These are phyloP conservation scores for Clusia tigrina DNA, from an alignment of 2,888 invertebrate species.

Conservation along the genomic window DNA sequence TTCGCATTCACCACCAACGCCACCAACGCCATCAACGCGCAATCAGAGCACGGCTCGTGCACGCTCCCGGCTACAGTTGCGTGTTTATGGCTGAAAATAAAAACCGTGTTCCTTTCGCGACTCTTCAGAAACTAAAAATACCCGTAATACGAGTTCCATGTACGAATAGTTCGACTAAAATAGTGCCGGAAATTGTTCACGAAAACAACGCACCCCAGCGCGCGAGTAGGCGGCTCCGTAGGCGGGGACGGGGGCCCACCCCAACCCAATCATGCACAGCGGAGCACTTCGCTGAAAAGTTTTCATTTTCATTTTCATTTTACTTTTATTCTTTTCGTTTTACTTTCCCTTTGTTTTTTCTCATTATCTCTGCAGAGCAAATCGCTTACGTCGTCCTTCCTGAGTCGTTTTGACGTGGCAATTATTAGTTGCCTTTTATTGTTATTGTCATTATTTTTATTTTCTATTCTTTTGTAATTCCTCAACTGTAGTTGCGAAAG, in stretches of 20 bases:
- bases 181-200: no score
- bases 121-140: not conserved
- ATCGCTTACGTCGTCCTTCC: not conserved
- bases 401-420: not conserved
- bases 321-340: not conserved
- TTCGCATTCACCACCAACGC: no score
- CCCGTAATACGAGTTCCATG: not conserved
- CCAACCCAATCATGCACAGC: no score
- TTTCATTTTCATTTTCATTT: not conserved
- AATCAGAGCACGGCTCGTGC: no score
- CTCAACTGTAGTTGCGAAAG: no score
- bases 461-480: no score
- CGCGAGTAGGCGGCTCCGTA: not conserved
- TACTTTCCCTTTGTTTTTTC: not conserved
- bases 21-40: no score
- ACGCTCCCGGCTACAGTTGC: not conserved
- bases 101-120: not conserved
- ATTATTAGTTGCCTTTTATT: not conserved
- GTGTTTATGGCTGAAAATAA: conserved; percentile 3
- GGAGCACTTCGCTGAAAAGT: not conserved
- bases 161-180: no score
- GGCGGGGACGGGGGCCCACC: no score
- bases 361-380: not conserved
- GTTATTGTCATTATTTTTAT: no score
- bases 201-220: not conserved